Evolutionary conservation across 1,140 invertebrate genomes (phyloP).

Genomic region (Acromyrmex heyeri): DNA sequence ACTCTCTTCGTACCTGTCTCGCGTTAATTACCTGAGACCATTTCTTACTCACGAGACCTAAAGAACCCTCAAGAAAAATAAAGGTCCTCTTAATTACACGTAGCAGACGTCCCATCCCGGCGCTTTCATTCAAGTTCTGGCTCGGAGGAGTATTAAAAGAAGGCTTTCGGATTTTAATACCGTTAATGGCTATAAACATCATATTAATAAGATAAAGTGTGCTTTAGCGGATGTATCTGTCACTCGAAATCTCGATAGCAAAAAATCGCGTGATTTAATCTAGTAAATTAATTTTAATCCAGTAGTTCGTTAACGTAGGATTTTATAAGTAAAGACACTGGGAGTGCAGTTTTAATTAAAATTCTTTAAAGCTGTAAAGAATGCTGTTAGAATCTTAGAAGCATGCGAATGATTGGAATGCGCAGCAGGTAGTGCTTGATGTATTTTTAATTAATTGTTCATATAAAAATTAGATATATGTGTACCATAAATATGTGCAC

Average conservation of each 20-base stretch:
- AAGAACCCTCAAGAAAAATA: constrained; percentile 20
- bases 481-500: background rate
- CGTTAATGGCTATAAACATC: constrained; percentile 59
- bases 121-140: constrained; percentile 36
- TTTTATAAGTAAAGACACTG: constrained; percentile 1
- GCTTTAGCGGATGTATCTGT: constrained; percentile 14
- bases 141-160: background rate
- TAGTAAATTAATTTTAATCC: constrained; percentile 43
- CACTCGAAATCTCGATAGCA: constrained; percentile 33
- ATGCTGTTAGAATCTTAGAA: background rate
- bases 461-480: constrained; percentile 26
- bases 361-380: constrained; percentile 2
- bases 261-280: constrained; percentile 30
- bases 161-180: constrained; percentile 32
- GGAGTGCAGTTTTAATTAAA: constrained; percentile 41
- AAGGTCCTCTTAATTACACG: constrained; percentile 69
- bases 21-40: constrained; percentile 59
- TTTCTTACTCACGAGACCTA: background rate
- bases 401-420: background rate
- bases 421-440: constrained; percentile 15
- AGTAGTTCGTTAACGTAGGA: constrained; percentile 20
- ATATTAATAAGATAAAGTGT: constrained; percentile 48
- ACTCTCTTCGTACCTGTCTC: constrained; percentile 36
- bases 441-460: constrained; percentile 43
- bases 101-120: constrained; percentile 1